These are phyloP conservation scores for Takifugu ocellatus DNA, from an alignment of 2,797 vertebrate genomes.

Conservation along the genomic window DNA sequence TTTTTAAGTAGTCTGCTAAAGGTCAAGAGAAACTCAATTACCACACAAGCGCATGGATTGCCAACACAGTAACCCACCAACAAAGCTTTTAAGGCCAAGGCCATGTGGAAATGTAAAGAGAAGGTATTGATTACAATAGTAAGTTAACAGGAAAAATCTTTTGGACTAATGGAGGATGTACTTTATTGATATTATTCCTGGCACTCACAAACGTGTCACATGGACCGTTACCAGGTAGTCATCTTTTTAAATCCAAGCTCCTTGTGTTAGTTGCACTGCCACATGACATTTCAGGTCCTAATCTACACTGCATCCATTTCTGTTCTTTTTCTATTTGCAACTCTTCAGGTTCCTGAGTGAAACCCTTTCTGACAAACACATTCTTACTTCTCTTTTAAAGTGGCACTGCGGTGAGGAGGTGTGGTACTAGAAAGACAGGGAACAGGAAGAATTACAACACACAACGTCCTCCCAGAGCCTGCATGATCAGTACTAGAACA, in stretches of 20 bases:
- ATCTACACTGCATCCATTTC: not conserved
- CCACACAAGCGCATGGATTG: slow-evolving; percentile 33
- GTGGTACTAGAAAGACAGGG: too few relatives aligned
- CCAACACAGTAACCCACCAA: slow-evolving; percentile 34
- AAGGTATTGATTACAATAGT: slow-evolving; percentile 53
- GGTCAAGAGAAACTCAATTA: slow-evolving; percentile 49
- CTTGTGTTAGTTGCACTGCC: not conserved
- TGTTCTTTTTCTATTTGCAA: not conserved
- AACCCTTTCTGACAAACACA: not conserved
- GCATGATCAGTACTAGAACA: too few relatives aligned
- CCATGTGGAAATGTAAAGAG: slow-evolving; percentile 49
- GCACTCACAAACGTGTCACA: slow-evolving; percentile 31
- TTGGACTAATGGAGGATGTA: slow-evolving; percentile 57
- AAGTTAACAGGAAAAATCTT: slow-evolving; percentile 53
- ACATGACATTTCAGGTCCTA: too few relatives aligned
- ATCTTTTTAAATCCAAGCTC: slow-evolving; percentile 9
- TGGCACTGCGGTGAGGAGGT: too few relatives aligned
- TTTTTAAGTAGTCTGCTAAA: slow-evolving; percentile 43
- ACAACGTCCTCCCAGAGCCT: too few relatives aligned
- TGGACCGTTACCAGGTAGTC: slow-evolving; percentile 26
- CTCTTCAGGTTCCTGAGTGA: not conserved
- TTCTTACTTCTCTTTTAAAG: not conserved
- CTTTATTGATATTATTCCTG: slow-evolving; percentile 55
- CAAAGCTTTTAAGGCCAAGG: slow-evolving; percentile 64
- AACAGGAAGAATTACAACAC: too few relatives aligned